Evolutionary conservation across 1,140 invertebrate species (phyloP), one percentile per base, ranked within the genome.

Genomic region (Drosophila parvula): DNA sequence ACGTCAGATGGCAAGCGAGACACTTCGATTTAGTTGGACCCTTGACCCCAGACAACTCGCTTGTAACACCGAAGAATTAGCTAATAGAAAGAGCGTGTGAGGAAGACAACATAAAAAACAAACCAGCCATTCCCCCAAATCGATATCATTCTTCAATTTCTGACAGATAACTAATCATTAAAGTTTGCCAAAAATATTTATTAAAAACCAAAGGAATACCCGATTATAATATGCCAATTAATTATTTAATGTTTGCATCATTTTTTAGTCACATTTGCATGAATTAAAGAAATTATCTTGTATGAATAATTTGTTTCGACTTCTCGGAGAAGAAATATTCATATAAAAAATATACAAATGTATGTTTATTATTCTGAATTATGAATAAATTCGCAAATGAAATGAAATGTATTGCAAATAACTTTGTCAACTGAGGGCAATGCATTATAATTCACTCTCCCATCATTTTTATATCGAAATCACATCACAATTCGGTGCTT

Each of bases 1-100:
- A 71, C 51, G 68, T 71, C 36, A 70, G 43, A 43, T 69, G 65
- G 60, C 60, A 51, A 50, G 38, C 34, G 45, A 69, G 18, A 32
- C 63, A 68, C 18, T 58, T 56, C 12, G 41, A 30, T 50, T 70
- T 9, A 16, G n/a, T 44, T 34, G 41, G 28, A 70, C 43, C 41
- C 30, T 71, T 71, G 51, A 71, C 65, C 65, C 44, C 36, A 27
- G 44, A 18, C 51, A 48, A 48, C 28, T 41, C 1, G 36, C 34
- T 71, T 71, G 48, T 51, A 51, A 71, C 50, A 50, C 10, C 11
- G 11, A 36, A 30, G 34, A 44, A 43, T 67, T 43, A 16, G 8
- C 61, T 41, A 41, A 65, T 18, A 43, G n/a, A 10, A 22, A 28
- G 10, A 30, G n/a, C 7, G 22, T 6, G n/a, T 12, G 65, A 28